Evolutionary conservation across 2,888 invertebrate species (phyloP).

Genomic region (Abrostola tripartita): DNA sequence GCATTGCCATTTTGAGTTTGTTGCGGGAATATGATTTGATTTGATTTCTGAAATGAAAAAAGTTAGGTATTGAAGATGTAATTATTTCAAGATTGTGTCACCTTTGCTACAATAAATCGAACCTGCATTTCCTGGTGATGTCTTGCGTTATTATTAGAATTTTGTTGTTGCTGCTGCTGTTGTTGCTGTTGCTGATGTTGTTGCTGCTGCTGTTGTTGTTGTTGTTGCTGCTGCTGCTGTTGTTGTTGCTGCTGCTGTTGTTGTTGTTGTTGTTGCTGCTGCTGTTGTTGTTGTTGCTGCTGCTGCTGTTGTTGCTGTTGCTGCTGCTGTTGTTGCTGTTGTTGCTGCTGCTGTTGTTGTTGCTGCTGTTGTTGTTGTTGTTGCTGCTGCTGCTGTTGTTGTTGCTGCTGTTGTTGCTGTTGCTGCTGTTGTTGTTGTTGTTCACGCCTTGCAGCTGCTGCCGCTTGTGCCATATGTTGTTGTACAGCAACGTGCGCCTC

Average conservation of each 20-base stretch:
- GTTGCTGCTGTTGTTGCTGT: slow-evolving; percentile 70
- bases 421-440: slow-evolving; percentile 80
- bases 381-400: slow-evolving; percentile 82
- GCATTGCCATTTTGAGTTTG: slow-evolving; percentile 80
- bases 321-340: slow-evolving; percentile 76
- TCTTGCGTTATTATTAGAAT: slow-evolving; percentile 74
- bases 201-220: slow-evolving; percentile 70
- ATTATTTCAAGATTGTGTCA: neutral
- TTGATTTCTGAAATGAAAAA: slow-evolving; percentile 50
- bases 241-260: slow-evolving; percentile 66
- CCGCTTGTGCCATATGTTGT: slow-evolving; percentile 93
- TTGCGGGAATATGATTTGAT: slow-evolving; percentile 54
- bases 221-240: slow-evolving; percentile 75
- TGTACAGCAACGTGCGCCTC: slow-evolving; percentile 93
- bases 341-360: slow-evolving; percentile 75
- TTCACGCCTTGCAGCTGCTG: slow-evolving; percentile 86
- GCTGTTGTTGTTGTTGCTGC: slow-evolving; percentile 72
- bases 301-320: slow-evolving; percentile 76
- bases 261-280: slow-evolving; percentile 69
- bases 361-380: slow-evolving; percentile 79
- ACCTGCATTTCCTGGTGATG: slow-evolving; percentile 89
- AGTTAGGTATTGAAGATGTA: neutral
- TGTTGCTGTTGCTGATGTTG: slow-evolving; percentile 77
- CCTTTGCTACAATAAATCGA: neutral
- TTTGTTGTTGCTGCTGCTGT: slow-evolving; percentile 72